Evolutionary conservation across 2,797 vertebrate genomes (phyloP).

Genomic region (Hydrocynus forskahlii): DNA sequence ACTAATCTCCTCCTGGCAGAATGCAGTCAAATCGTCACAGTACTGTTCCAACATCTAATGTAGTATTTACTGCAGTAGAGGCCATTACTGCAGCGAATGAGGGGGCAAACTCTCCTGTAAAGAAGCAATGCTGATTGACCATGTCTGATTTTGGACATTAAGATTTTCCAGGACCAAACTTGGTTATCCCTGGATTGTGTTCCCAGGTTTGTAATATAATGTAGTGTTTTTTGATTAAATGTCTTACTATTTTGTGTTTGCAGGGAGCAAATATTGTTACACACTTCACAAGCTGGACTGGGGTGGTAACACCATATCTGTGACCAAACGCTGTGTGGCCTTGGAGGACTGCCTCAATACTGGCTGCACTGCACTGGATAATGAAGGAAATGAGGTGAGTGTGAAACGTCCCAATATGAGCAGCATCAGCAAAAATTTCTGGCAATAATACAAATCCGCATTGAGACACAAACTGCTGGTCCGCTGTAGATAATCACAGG

Average conservation of each 20-base stretch:
- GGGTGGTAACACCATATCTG: constrained; percentile 79
- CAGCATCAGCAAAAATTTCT: not conserved
- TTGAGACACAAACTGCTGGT: too few species aligned
- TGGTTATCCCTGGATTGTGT: not conserved
- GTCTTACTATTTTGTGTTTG: not conserved
- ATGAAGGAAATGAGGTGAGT: constrained; percentile 81
- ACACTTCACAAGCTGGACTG: constrained; percentile 81
- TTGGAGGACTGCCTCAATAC: constrained; percentile 83
- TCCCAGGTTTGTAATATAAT: not conserved
- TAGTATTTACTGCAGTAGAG: too few species aligned
- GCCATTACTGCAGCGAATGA: too few species aligned
- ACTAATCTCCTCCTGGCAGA: not conserved
- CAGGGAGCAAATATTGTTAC: constrained; percentile 85
- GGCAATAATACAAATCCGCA: too few species aligned
- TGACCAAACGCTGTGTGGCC: constrained; percentile 84
- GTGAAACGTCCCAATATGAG: not conserved
- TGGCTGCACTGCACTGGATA: constrained; percentile 76
- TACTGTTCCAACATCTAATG: not conserved
- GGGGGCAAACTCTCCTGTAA: too few species aligned
- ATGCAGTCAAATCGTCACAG: constrained; percentile 1
- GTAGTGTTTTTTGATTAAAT: not conserved
- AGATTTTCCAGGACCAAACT: not conserved
- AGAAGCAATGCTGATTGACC: too few species aligned
- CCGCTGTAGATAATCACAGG: too few species aligned
- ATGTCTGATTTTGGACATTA: not conserved